Evolutionary conservation across 1,140 invertebrate species (phyloP), one percentile per base, ranked within the genome.

Genomic region (Brachionus paranguensis): DNA sequence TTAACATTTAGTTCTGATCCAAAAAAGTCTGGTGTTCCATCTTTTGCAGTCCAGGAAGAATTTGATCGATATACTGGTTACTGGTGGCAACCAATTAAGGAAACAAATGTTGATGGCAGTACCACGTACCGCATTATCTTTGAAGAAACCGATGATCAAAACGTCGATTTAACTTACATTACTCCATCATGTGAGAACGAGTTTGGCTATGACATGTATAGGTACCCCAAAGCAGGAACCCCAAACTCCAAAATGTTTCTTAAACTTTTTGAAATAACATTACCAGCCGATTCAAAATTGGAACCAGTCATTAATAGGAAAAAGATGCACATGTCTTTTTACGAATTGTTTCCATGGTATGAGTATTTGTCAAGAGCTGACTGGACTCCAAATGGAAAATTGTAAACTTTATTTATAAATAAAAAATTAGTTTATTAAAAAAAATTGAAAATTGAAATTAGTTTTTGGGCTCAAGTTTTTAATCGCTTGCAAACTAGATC

Each of bases 1-100:
- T 27, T 81, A 17, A 81, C 78, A 43, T 64, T 45, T 64, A 64
- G n/a, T 37, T 7, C 41, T 10, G 78, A 81, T 37, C 78, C 78
- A n/a, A 45, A 45, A 60, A 60, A 64, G 3, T 81, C 95, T 2
- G 97, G 96, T 1, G 93, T 95, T 37, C 96, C 97, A 0, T 96
- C 95, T 8, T 99, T 98, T 90, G 95, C 99, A 0, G 96, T 97
- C 89, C 96, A 98, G 90, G 97, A 99, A 91, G 97, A 99, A 90
- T 98, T 99, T 90, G 94, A 93, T 86, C 92, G 97, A 41, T 98
- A 96, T 88, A 94, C 94, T 85, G 96, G 96, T 0, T 97, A 95
- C 88, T 99, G 96, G 96, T 99, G 96, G 97, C 94, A 96, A 87
- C 96, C 96, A 5, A 68, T 84, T 24, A 64, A 41, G 20, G 78